These are phyloP conservation scores for Spondyliosoma cantharus DNA, from an alignment of 2,797 vertebrate genomes.

Conservation along the genomic window DNA sequence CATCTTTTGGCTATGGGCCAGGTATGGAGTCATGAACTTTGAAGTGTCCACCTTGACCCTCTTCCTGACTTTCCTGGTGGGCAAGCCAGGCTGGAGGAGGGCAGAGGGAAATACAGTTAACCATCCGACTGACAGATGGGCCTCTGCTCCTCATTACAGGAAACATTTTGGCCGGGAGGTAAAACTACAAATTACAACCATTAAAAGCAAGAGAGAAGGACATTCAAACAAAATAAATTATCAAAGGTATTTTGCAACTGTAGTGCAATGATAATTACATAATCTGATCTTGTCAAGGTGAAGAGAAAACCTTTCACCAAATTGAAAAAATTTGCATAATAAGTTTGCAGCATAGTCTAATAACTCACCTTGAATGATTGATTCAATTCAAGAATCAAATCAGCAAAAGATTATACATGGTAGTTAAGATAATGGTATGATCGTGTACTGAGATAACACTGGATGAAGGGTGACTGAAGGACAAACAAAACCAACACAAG, in stretches of 20 bases:
- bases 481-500: slow-evolving; percentile 30
- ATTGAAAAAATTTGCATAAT: background rate
- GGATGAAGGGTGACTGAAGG: slow-evolving; percentile 9
- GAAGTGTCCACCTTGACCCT: slow-evolving; percentile 93
- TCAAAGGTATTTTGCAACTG: background rate
- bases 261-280: background rate
- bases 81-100: slow-evolving; percentile 74
- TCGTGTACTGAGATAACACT: background rate
- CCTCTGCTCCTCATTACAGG: background rate
- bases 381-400: slow-evolving; percentile 10
- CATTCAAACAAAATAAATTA: background rate
- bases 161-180: slow-evolving; percentile 1
- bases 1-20: slow-evolving; percentile 98
- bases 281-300: background rate
- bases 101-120: slow-evolving; percentile 40
- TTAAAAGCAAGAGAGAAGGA: background rate
- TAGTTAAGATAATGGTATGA: slow-evolving; percentile 5
- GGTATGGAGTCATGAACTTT: slow-evolving; percentile 97
- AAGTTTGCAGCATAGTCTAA: background rate
- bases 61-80: slow-evolving; percentile 85
- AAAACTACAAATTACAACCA: background rate
- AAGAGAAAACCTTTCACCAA: background rate
- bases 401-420: slow-evolving; percentile 4
- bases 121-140: background rate
- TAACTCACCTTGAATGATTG: slow-evolving; percentile 46